These are phyloP conservation scores for Scomber japonicus DNA, from an alignment of 2,113 vertebrate genomes.

Conservation along the genomic window DNA sequence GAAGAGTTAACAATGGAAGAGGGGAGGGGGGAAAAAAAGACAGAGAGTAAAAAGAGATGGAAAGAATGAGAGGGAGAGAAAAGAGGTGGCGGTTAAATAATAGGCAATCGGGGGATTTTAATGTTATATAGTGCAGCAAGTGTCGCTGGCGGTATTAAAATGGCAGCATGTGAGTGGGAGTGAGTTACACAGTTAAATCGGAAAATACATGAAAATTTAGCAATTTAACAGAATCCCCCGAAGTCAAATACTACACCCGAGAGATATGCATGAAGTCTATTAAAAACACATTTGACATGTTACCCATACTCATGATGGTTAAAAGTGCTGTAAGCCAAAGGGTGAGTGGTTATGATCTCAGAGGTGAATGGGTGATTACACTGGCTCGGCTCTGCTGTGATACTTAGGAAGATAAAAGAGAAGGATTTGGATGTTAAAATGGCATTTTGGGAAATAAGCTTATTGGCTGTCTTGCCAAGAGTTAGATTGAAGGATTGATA, in stretches of 20 bases:
- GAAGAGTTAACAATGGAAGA: conserved; percentile 83
- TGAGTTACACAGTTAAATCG: conserved; percentile 21
- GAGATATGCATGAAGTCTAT: conserved; percentile 15
- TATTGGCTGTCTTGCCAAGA: neutral
- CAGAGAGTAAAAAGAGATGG: conserved; percentile 54
- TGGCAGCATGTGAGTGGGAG: conserved; percentile 67
- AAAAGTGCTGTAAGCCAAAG: conserved; percentile 17
- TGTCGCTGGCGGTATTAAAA: conserved; percentile 42
- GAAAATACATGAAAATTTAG: conserved; percentile 39
- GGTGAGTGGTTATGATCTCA: conserved; percentile 24
- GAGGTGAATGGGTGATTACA: conserved; percentile 1
- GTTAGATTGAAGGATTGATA: neutral
- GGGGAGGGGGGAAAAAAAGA: conserved; percentile 49
- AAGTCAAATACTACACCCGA: conserved; percentile 37
- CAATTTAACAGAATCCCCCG: conserved; percentile 44
- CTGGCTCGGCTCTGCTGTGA: conserved; percentile 2
- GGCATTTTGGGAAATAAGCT: neutral
- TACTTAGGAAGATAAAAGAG: neutral
- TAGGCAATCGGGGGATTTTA: conserved; percentile 60
- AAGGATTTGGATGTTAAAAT: neutral
- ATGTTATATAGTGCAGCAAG: conserved; percentile 70
- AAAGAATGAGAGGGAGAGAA: conserved; percentile 36
- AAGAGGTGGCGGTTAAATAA: conserved; percentile 63
- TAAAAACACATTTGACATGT: conserved; percentile 40
- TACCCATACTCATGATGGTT: conserved; percentile 4